These are phyloP conservation scores for Drosophila kikkawai DNA, from an alignment of 1,140 invertebrate genomes.

Conservation along the genomic window DNA sequence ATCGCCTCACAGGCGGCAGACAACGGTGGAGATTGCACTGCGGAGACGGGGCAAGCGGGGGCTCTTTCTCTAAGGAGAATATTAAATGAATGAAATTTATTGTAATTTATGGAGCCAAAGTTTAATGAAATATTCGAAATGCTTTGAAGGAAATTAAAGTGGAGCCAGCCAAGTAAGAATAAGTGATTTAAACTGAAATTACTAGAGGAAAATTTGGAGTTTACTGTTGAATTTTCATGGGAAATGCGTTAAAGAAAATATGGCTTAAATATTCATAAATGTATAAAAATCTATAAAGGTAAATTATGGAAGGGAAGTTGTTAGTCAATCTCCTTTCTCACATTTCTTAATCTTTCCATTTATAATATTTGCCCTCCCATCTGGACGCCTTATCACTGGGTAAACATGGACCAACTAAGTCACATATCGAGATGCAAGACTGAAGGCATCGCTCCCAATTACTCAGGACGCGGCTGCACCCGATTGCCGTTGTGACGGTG, in stretches of 20 bases:
- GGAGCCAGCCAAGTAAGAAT: neutral
- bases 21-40: slow-evolving; percentile 12
- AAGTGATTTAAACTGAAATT: slow-evolving; percentile 1
- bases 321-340: neutral
- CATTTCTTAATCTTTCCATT: neutral
- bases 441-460: slow-evolving; percentile 6
- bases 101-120: slow-evolving; percentile 44
- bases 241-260: neutral
- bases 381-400: neutral
- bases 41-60: neutral
- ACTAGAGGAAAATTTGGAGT: neutral
- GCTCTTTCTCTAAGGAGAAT: slow-evolving; percentile 16
- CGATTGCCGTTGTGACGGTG: slow-evolving; percentile 17
- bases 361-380: neutral
- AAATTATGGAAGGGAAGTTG: neutral
- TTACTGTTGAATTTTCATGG: too few relatives aligned
- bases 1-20: slow-evolving; percentile 20
- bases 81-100: slow-evolving; percentile 37
- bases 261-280: neutral
- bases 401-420: slow-evolving; percentile 1
- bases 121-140: slow-evolving; percentile 52
- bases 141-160: slow-evolving; percentile 2
- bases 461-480: neutral
- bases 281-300: neutral
- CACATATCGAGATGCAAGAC: neutral